phyloP scores from a whole-genome alignment of 2,888 invertebrate species.

The Taenaris catops region DNA sequence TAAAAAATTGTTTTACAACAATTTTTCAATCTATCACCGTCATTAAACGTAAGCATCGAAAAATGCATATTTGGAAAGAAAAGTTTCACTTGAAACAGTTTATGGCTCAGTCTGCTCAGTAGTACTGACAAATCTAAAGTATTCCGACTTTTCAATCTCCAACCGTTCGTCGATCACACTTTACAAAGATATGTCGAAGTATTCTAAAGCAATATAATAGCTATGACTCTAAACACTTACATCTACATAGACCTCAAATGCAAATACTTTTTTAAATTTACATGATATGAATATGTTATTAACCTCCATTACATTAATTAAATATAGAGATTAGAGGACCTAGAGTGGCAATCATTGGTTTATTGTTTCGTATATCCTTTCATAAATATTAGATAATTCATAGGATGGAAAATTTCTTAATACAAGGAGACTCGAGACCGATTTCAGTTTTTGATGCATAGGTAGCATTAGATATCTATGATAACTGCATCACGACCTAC shows the following conservation, averaged over 20 bases:
- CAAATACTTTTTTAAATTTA: conserved; percentile 78
- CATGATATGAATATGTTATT: conserved; percentile 80
- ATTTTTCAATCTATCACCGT: conserved; percentile 28
- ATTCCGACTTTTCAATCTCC: conserved; percentile 16
- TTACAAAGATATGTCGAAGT: conserved; percentile 77
- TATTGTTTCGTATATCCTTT: conserved; percentile 8
- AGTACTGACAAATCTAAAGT: conserved; percentile 41
- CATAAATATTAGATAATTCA: conserved; percentile 11
- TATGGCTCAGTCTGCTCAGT: conserved; percentile 51
- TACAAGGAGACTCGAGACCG: conserved; percentile 20
- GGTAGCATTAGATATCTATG: conserved; percentile 9
- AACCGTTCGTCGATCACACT: conserved; percentile 60
- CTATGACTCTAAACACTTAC: conserved; percentile 77
- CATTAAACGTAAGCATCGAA: conserved; percentile 46
- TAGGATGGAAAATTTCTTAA: conserved; percentile 19
- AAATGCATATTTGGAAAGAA: conserved; percentile 68
- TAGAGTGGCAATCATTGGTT: conserved; percentile 45
- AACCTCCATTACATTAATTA: conserved; percentile 69
- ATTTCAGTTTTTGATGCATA: conserved; percentile 6
- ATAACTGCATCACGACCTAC: conserved; percentile 10
- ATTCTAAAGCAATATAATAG: conserved; percentile 77
- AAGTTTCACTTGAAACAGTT: conserved; percentile 25
- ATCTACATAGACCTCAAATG: conserved; percentile 79
- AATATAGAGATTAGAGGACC: conserved; percentile 52
- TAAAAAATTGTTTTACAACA: conserved; percentile 13